Conservation (phyloP, 2,113 vertebrate species). For the Salvator merianae region DNA sequence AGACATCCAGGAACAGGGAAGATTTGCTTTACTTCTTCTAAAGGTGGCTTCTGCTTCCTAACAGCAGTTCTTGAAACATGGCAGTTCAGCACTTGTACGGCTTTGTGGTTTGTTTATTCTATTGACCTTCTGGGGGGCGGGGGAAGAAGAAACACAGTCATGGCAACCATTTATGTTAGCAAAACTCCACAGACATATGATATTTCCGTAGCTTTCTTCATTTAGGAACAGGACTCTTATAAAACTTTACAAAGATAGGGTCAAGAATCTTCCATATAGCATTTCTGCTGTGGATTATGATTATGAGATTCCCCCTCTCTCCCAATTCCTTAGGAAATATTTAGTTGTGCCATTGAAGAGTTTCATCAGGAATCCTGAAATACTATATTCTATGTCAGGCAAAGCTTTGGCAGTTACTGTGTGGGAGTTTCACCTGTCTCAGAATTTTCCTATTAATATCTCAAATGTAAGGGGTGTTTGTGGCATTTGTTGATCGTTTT, state of each 20-base stretch:
- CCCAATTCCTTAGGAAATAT: not conserved
- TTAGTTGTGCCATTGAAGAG: not conserved
- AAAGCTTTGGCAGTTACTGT: not conserved
- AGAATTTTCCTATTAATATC: slow-evolving; percentile 20
- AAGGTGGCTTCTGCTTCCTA: not conserved
- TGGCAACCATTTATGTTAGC: slow-evolving; percentile 11
- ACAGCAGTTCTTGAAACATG: not conserved
- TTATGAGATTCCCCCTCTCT: not conserved
- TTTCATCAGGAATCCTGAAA: not conserved
- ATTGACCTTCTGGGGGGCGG: not conserved
- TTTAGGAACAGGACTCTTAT: slow-evolving; percentile 1
- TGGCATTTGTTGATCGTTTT: not conserved
- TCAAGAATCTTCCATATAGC: slow-evolving; percentile 1
- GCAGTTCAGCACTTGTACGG: not conserved
- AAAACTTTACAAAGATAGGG: not conserved
- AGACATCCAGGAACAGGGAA: not conserved
- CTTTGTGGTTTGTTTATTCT: not conserved
- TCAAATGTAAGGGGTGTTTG: not conserved
- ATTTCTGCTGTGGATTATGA: not conserved
- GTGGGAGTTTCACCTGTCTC: slow-evolving; percentile 9
- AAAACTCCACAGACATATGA: slow-evolving; percentile 11
- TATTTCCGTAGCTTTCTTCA: slow-evolving; percentile 3
- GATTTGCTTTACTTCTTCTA: not conserved
- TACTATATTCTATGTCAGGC: not conserved
- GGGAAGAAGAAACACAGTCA: not conserved